A percentile compares a stretch with the other conserved stretches of the same genome.
These are phyloP conservation scores for Dryobotodes eremita DNA, from an alignment of 2,888 invertebrate species.

Conservation along the genomic window DNA sequence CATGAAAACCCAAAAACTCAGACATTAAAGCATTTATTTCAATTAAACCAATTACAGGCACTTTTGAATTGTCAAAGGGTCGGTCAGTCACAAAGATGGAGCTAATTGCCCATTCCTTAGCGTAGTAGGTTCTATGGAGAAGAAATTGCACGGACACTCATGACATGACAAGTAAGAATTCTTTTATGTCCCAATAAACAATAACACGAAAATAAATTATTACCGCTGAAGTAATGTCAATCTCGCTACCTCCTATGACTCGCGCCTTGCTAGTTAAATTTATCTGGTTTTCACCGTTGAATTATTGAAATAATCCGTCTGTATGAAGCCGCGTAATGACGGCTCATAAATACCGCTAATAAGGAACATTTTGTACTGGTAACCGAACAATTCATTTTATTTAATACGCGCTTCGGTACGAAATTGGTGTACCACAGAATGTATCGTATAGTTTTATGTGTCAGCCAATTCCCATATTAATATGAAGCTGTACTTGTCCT, in stretches of 20 bases:
- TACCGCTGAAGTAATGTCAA: background rate
- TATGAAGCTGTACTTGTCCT: background rate
- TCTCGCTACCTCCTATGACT: constrained; percentile 48
- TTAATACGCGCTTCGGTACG: constrained; percentile 44
- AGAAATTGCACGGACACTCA: background rate
- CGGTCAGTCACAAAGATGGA: background rate
- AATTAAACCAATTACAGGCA: background rate
- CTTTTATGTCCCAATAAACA: background rate
- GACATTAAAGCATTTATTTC: background rate
- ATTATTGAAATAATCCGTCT: constrained; percentile 86
- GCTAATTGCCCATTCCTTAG: background rate
- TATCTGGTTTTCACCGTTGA: constrained; percentile 81
- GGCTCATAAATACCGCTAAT: constrained; percentile 74
- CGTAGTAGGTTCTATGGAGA: no score
- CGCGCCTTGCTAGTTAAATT: constrained; percentile 74
- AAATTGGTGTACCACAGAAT: constrained; percentile 3
- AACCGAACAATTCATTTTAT: constrained; percentile 60
- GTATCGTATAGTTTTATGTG: constrained; percentile 15
- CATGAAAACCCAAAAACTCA: no score
- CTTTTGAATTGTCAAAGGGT: background rate
- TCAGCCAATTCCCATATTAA: constrained; percentile 6
- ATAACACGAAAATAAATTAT: background rate
- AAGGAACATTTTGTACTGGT: constrained; percentile 65
- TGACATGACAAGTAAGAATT: background rate
- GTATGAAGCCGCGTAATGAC: constrained; percentile 75